Conservation (phyloP, 2,888 invertebrate species). For the Sinohyriopsis cumingii region DNA sequence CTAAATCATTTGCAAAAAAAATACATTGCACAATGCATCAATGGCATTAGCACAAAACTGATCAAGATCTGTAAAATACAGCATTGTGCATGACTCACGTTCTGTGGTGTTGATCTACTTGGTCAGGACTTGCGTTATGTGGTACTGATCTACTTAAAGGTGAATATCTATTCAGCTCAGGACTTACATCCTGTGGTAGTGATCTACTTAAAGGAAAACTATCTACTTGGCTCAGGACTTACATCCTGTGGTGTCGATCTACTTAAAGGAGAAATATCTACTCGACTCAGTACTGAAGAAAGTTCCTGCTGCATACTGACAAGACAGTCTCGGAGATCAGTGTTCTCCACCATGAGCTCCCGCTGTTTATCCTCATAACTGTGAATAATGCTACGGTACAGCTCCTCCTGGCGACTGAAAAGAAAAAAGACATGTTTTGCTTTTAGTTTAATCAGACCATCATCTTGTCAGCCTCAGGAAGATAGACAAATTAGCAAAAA, state of each 20-base stretch:
- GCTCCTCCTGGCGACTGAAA: conserved; percentile 59
- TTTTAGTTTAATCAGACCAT: too few species aligned
- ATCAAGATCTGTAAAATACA: too few species aligned
- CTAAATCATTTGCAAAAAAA: too few species aligned
- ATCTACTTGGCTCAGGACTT: not conserved
- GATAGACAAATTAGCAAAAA: not conserved
- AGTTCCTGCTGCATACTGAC: conserved; percentile 60
- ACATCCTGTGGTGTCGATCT: conserved; percentile 3
- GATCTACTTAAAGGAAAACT: too few species aligned
- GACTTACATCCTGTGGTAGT: too few species aligned
- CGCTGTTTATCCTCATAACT: conserved; percentile 66
- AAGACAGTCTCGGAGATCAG: conserved; percentile 60
- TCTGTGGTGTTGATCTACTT: not conserved
- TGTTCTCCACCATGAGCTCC: conserved; percentile 64
- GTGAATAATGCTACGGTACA: conserved; percentile 60
- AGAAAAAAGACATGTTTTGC: not conserved
- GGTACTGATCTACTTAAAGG: too few species aligned
- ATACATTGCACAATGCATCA: too few species aligned
- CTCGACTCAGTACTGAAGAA: conserved; percentile 19
- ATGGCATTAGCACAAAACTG: too few species aligned
- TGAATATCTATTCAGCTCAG: too few species aligned
- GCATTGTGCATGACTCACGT: not conserved
- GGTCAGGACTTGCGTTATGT: conserved; percentile 1
- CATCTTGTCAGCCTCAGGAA: too few species aligned
- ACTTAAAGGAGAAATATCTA: conserved; percentile 10